A percentile compares a stretch with the other conserved stretches of the same genome.
Evolutionary conservation across 2,113 vertebrate genomes (phyloP).

Genomic region (Brachypteracias leptosomus): DNA sequence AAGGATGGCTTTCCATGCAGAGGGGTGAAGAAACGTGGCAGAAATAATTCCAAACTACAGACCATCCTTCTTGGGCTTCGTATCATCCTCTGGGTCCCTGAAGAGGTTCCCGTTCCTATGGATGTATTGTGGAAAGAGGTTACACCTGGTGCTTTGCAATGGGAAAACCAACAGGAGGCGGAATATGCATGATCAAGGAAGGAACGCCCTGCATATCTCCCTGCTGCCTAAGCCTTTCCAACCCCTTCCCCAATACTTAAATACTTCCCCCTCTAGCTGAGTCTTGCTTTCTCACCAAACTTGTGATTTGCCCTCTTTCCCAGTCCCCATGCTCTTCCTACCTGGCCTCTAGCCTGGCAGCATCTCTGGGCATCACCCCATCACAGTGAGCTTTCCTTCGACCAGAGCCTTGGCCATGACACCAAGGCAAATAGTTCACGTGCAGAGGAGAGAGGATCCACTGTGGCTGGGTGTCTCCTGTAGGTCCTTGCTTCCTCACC

Average conservation of each 20-base stretch:
- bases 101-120: neutral
- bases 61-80: neutral
- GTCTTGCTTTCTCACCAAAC: neutral
- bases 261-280: neutral
- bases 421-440: neutral
- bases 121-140: neutral
- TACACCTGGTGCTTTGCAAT: neutral
- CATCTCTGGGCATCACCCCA: neutral
- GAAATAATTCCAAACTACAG: neutral
- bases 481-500: neutral
- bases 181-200: neutral
- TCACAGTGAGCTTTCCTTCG: neutral
- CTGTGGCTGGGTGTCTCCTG: neutral
- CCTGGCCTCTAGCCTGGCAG: neutral
- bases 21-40: neutral
- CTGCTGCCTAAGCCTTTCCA: neutral
- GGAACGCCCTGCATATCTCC: neutral
- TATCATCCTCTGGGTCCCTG: neutral
- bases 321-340: fast-evolving
- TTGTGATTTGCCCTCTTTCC: neutral
- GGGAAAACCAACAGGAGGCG: neutral
- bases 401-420: neutral
- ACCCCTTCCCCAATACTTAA: neutral
- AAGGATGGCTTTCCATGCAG: neutral
- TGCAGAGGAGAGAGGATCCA: no score